Evolutionary conservation across 2,797 vertebrate genomes (phyloP), one percentile per base, ranked within the genome.

Genomic region (Intellagama lesueurii): DNA sequence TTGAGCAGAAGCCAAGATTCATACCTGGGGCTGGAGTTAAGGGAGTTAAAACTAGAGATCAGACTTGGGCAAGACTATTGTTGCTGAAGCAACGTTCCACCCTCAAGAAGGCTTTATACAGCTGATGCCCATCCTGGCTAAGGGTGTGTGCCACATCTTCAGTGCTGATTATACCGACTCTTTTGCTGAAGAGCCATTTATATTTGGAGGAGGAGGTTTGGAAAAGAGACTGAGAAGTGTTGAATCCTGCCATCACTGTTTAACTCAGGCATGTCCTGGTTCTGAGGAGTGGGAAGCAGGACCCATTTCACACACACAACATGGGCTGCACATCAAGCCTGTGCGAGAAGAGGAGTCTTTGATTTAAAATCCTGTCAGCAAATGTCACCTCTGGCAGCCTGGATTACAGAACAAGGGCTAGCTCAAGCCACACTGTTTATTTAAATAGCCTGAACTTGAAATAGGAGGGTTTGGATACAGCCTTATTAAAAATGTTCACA

Each of bases 311-410:
- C 7, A 90, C 75, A 77, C 35, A 81, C 44, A 35, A 22, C 73
- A 90, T 9, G 24, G 7, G 35, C 60, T 85, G 83, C 85, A 30
- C 81, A 83, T 83, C 7, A 85, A 72, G 91, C 68, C 22, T 69
- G 35, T 80, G 30, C 17, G 85, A 80, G 44, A 82, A 93, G 49
- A 87, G 26, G 49, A 7, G 44, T 86, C 91, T 93, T 92, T 90
- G 89, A 91, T 94, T 95, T 93, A 91, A 95, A 94, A 93, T 92
- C 82, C 78, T 12, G 2, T 83, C 87, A 87, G 83, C 69, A 83
- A 94, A 93, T 89, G 49, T 88, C 35, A 0, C 84, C 85, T 89
- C 87, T 89, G 91, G 90, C 91, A 92, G 35, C 12, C 87, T 88
- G 88, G 68, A 90, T 93, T 94, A 91, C 0, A 1, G 78, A 88